Evolutionary conservation across 2,113 vertebrate genomes (phyloP).

Genomic region (Cyprinodon variegatus): DNA sequence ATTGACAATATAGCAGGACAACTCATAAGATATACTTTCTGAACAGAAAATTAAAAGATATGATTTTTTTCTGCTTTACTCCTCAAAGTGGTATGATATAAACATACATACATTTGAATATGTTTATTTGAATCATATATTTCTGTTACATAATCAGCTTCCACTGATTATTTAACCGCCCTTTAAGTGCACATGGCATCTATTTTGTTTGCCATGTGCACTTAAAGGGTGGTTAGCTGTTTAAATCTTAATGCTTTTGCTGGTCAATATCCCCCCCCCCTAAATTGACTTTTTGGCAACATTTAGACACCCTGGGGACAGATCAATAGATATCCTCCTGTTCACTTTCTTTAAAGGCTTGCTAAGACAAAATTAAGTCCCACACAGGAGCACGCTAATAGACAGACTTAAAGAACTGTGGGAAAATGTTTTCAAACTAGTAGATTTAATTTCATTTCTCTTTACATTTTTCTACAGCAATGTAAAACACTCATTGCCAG

Average conservation of each 20-base stretch:
- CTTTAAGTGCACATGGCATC: not conserved
- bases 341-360: not conserved
- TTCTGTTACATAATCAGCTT: not conserved
- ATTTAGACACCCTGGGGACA: not conserved
- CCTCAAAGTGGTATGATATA: not conserved
- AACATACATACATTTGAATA: not conserved
- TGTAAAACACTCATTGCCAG: too few species aligned
- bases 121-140: not conserved
- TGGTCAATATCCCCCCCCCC: not conserved
- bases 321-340: constrained; percentile 1
- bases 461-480: too few species aligned
- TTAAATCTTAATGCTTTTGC: constrained; percentile 2
- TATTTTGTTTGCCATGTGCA: not conserved
- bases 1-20: too few species aligned
- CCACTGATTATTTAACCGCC: too few species aligned
- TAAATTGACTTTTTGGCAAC: not conserved
- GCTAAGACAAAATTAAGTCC: not conserved
- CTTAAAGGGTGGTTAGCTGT: not conserved
- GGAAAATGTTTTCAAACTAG: too few species aligned
- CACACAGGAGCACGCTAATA: not conserved
- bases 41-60: too few species aligned
- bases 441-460: not conserved
- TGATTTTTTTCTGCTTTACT: not conserved
- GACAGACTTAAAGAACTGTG: not conserved
- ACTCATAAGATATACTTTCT: too few species aligned